Conservation (phyloP, 1,140 invertebrate genomes). For the Gryon sp. region DNA sequence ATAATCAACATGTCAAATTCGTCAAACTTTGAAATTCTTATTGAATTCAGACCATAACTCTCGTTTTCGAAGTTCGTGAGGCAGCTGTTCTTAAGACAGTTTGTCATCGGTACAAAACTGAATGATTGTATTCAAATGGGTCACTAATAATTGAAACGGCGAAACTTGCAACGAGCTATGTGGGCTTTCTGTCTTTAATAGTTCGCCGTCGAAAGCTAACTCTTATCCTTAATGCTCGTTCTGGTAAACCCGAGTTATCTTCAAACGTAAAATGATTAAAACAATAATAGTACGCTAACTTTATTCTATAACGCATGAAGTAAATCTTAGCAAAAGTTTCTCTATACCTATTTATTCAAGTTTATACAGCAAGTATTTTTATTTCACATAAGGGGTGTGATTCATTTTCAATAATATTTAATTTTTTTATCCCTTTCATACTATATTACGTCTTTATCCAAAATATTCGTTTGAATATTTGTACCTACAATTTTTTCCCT, state of each 20-base stretch:
- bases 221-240: slow-evolving; percentile 46
- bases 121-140: slow-evolving; percentile 63
- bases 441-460: neutral
- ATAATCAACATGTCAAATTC: slow-evolving; percentile 53
- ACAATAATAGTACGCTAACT: slow-evolving; percentile 49
- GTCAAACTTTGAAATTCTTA: slow-evolving; percentile 61
- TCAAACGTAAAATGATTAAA: slow-evolving; percentile 47
- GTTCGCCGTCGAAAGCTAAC: slow-evolving; percentile 42
- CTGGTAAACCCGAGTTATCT: slow-evolving; percentile 44
- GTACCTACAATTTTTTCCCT: too few relatives aligned
- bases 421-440: slow-evolving; percentile 3
- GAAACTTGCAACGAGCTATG: slow-evolving; percentile 52
- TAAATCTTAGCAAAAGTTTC: slow-evolving; percentile 39
- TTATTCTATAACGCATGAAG: slow-evolving; percentile 36
- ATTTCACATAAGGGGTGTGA: neutral
- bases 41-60: slow-evolving; percentile 38
- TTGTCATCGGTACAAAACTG: slow-evolving; percentile 50
- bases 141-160: slow-evolving; percentile 65
- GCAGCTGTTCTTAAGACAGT: slow-evolving; percentile 40
- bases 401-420: slow-evolving; percentile 13
- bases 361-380: slow-evolving; percentile 28
- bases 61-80: slow-evolving; percentile 31
- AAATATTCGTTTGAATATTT: too few relatives aligned
- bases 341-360: slow-evolving; percentile 27
- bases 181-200: slow-evolving; percentile 50